Evolutionary conservation across 2,888 invertebrate species (phyloP), one percentile per base, ranked within the genome.

Genomic region (Coecobrya sp.): DNA sequence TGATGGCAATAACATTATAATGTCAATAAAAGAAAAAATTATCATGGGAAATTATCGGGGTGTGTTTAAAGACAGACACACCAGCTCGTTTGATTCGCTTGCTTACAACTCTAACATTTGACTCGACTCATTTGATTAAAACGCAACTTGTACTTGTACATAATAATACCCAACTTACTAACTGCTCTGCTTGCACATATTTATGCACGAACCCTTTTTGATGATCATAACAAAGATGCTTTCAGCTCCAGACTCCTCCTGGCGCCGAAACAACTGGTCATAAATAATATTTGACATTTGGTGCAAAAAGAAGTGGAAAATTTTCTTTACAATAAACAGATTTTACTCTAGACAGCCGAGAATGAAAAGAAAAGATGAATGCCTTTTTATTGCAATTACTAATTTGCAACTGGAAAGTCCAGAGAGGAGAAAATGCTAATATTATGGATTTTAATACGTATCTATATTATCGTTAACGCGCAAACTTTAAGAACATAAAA

Each of bases 201-300:
- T n/a, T 55, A 82, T 59, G 25, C 65, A 84, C 7, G 45, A 55
- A 45, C 84, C 65, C 22, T 22, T 11, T 11, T 19, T 82, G 36
- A 16, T 36, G 65, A 65, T 84, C 22, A 52, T 1, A 65, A 55
- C 1, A 27, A 65, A 27, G 25, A 86, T 22, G 55, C 52, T 30
- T 65, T 13, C 8, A 87, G 59, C 42, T 79, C 65, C 86, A 91
- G 91, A 91, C 91, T 27, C 8, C 79, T 42, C 0, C 73, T 91
- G 91, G 91, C 91, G 91, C 91, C 91, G 81, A 86, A 86, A 91
- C 86, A 86, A 85, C 65, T 70, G 22, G 85, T 36, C 79, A 70
- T 91, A 91, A 91, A 91, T 91, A 91, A 76, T 91, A 79, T 91
- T 91, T 91, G 91, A 91, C 91, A 91, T 91, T 91, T 86, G 86